Evolutionary conservation across 2,113 vertebrate genomes (phyloP).

Genomic region (Sinocyclocheilus maitianheensis): DNA sequence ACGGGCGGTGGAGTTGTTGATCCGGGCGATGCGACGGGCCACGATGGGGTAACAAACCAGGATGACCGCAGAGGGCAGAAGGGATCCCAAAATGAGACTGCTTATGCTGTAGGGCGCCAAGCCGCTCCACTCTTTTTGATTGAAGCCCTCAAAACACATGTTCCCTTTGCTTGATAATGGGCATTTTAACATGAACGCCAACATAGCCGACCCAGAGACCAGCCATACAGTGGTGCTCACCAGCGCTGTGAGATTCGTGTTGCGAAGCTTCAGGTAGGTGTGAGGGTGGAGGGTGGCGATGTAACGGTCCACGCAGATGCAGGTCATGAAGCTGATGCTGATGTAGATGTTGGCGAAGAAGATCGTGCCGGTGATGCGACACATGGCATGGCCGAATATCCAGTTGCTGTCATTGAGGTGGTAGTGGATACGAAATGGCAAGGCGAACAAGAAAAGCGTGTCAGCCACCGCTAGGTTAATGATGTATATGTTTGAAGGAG

Average conservation of each 20-base stretch:
- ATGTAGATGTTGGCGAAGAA: conserved; percentile 78
- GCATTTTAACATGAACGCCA: conserved; percentile 65
- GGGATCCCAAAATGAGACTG: conserved; percentile 71
- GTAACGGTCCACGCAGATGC: conserved; percentile 80
- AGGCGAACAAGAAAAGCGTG: conserved; percentile 69
- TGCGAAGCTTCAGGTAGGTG: conserved; percentile 67
- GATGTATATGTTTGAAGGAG: conserved; percentile 74
- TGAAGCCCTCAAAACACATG: conserved; percentile 79
- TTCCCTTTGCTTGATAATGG: conserved; percentile 56
- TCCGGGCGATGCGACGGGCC: conserved; percentile 63
- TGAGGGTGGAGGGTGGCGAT: conserved; percentile 78
- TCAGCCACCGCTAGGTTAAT: conserved; percentile 79
- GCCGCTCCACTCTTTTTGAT: conserved; percentile 64
- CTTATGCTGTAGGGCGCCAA: conserved; percentile 64
- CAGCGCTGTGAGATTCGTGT: background rate
- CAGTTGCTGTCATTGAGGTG: conserved; percentile 76
- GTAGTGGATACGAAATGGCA: conserved; percentile 84
- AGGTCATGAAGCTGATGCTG: conserved; percentile 81
- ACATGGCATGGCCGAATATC: conserved; percentile 74
- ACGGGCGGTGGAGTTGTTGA: conserved; percentile 61
- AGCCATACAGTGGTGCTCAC: conserved; percentile 69
- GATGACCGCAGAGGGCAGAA: conserved; percentile 72
- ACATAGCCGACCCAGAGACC: fast-evolving
- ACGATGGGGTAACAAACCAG: conserved; percentile 76
- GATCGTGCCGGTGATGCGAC: conserved; percentile 70